phyloP scores from a whole-genome alignment of 2,888 invertebrate species.

The Nomada hirtipes region DNA sequence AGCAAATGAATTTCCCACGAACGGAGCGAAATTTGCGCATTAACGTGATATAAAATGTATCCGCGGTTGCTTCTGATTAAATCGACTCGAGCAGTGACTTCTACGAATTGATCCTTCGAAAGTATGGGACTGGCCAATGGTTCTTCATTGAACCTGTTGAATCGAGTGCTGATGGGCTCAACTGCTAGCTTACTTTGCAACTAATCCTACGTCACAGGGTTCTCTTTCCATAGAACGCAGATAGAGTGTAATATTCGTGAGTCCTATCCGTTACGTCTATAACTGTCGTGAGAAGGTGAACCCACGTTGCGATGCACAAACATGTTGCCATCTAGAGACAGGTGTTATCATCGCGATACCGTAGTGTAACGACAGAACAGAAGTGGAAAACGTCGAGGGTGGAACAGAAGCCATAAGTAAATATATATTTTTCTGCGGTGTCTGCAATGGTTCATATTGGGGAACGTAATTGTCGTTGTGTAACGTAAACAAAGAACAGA shows the following conservation, averaged over 20 bases:
- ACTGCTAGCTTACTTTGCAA: neutral
- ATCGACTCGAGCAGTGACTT: neutral
- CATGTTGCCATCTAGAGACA: no score
- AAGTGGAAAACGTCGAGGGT: neutral
- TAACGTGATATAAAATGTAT: neutral
- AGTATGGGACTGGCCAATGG: neutral
- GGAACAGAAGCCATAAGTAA: slow-evolving; percentile 17
- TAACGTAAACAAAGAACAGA: slow-evolving; percentile 14
- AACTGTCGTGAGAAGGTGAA: neutral
- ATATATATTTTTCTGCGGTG: slow-evolving; percentile 20
- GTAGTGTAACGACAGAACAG: neutral
- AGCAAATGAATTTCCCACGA: neutral
- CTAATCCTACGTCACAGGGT: neutral
- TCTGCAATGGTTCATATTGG: no score
- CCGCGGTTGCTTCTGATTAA: no score
- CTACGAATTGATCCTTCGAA: neutral
- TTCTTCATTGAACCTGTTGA: neutral
- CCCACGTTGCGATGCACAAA: neutral
- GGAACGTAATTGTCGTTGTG: slow-evolving; percentile 3
- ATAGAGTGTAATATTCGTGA: neutral
- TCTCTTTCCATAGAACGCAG: neutral
- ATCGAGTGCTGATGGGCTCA: neutral
- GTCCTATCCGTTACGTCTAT: neutral
- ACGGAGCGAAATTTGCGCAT: neutral
- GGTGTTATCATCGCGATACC: neutral